phyloP scores from a whole-genome alignment of 2,113 vertebrate genomes.

The Pao palembangensis region DNA sequence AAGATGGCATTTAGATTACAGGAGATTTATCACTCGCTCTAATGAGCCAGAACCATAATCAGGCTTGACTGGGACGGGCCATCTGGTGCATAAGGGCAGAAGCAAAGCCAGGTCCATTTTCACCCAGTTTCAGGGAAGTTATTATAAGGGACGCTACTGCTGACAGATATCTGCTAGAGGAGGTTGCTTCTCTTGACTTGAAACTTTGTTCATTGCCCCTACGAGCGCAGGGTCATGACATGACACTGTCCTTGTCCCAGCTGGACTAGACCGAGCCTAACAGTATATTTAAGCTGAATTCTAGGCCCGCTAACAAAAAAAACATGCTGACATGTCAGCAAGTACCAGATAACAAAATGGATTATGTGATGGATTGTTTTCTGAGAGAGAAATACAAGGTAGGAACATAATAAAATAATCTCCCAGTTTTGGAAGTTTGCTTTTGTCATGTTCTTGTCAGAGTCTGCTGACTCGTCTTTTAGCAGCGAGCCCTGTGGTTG shows the following conservation, averaged over 20 bases:
- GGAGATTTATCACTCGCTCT: constrained; percentile 36
- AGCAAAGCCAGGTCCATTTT: constrained; percentile 35
- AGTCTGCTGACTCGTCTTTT: not conserved
- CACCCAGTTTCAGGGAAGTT: not conserved
- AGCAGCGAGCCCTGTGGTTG: constrained; percentile 6
- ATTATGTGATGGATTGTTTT: constrained; percentile 51
- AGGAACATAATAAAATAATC: constrained; percentile 4
- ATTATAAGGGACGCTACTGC: constrained; percentile 4
- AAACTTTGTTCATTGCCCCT: not conserved
- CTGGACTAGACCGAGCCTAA: constrained; percentile 35
- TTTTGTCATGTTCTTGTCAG: not conserved
- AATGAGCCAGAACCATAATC: constrained; percentile 44
- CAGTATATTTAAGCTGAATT: constrained; percentile 2
- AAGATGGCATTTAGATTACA: constrained; percentile 33
- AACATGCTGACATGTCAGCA: constrained; percentile 20
- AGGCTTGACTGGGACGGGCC: constrained; percentile 30
- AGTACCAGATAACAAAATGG: constrained; percentile 16
- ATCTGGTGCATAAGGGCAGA: constrained; percentile 43
- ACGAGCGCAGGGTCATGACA: not conserved
- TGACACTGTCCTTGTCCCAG: not conserved
- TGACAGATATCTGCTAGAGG: constrained; percentile 7
- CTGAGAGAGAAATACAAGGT: constrained; percentile 44
- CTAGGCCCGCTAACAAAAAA: not conserved
- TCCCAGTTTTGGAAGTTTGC: not conserved
- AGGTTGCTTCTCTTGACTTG: not conserved